A percentile compares a stretch with the other conserved stretches of the same genome.
Conservation (phyloP, 2,797 vertebrate species). For the Cichlasoma orientale region DNA sequence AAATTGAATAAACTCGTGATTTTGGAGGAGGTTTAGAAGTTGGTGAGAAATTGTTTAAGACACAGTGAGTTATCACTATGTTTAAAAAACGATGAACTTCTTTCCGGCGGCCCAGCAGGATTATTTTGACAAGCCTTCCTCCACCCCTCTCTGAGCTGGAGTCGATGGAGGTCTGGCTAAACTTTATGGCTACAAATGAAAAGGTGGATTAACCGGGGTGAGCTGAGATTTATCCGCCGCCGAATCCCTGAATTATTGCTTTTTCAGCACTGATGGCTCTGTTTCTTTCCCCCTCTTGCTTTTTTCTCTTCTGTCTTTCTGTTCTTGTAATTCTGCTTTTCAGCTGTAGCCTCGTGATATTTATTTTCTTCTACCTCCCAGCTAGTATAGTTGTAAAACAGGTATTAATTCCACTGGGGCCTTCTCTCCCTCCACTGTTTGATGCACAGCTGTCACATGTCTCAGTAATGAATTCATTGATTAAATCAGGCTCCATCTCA, state of each 20-base stretch:
- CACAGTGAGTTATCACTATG: no score
- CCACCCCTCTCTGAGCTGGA: not conserved
- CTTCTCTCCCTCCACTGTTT: not conserved
- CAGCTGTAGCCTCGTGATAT: not conserved
- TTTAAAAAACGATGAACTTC: not conserved
- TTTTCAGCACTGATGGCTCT: not conserved
- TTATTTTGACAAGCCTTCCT: not conserved
- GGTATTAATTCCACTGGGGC: slow-evolving; percentile 6
- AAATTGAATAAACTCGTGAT: no score
- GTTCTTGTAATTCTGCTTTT: not conserved
- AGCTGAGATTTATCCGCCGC: slow-evolving; percentile 5
- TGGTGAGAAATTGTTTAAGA: no score
- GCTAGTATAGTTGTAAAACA: slow-evolving; percentile 7
- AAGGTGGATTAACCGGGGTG: slow-evolving; percentile 22
- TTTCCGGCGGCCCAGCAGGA: rapidly evolving
- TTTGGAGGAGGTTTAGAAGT: no score
- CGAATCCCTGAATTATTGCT: not conserved
- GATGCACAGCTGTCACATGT: slow-evolving; percentile 35
- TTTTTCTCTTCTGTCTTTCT: not conserved
- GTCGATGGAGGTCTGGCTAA: not conserved
- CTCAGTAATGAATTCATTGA: slow-evolving; percentile 31
- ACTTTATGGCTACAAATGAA: slow-evolving; percentile 22
- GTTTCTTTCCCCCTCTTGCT: not conserved
- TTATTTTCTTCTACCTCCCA: not conserved
- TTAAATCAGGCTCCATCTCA: slow-evolving; percentile 31